A percentile compares a stretch with the other conserved stretches of the same genome.
Conservation (phyloP, 92 coral and sea anemone species). For the Porites cylindrica region DNA sequence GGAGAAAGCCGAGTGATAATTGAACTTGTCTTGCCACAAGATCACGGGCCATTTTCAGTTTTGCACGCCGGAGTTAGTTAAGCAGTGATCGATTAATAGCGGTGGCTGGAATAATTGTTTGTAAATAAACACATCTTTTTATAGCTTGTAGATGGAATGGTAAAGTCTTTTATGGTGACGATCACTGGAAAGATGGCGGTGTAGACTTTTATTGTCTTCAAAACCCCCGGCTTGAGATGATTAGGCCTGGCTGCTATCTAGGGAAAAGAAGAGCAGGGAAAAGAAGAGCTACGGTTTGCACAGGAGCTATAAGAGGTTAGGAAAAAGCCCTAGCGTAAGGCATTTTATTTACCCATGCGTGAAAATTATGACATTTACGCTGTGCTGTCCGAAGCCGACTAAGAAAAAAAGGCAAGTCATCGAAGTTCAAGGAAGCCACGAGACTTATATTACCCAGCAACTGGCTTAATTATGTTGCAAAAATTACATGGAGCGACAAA, state of each 20-base stretch:
- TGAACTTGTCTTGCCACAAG: too few relatives aligned
- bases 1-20: too few relatives aligned
- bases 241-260: constrained; percentile 6
- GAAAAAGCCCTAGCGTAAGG: neutral
- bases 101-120: neutral
- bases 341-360: too few relatives aligned
- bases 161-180: too few relatives aligned
- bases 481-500: too few relatives aligned
- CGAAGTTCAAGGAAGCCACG: too few relatives aligned
- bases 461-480: too few relatives aligned
- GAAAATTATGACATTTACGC: too few relatives aligned
- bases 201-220: neutral
- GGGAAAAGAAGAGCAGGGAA: neutral
- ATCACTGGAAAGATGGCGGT: neutral
- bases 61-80: neutral
- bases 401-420: too few relatives aligned
- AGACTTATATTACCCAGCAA: too few relatives aligned
- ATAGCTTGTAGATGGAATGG: too few relatives aligned
- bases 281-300: neutral
- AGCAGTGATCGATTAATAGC: neutral
- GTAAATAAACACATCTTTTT: neutral
- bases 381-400: too few relatives aligned
- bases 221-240: neutral
- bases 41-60: neutral
- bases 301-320: constrained; percentile 4